Conservation (phyloP, 2,888 invertebrate genomes). For the Autographa gamma region DNA sequence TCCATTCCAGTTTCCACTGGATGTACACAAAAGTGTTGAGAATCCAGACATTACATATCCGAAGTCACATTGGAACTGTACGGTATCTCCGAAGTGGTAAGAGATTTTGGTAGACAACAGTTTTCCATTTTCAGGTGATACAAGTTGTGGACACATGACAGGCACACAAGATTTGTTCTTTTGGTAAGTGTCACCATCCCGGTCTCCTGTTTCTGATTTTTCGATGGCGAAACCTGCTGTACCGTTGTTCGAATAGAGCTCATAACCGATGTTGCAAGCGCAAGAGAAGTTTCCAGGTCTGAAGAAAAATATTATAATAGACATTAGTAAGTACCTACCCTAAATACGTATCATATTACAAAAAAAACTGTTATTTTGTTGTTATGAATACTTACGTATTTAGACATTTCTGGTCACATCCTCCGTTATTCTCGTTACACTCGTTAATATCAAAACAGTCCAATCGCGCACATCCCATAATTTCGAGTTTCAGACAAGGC, state of each 20-base stretch:
- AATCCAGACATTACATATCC: slow-evolving; percentile 97
- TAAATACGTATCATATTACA: no score
- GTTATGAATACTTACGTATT: slow-evolving; percentile 91
- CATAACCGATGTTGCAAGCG: slow-evolving; percentile 96
- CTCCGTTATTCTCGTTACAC: slow-evolving; percentile 95
- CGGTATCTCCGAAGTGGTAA: slow-evolving; percentile 96
- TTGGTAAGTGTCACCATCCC: slow-evolving; percentile 96
- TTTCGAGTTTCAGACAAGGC: slow-evolving; percentile 96
- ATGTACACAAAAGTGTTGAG: slow-evolving; percentile 95
- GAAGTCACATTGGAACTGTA: slow-evolving; percentile 97
- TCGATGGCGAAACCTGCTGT: slow-evolving; percentile 96
- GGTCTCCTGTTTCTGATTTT: slow-evolving; percentile 94
- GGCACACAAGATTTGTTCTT: slow-evolving; percentile 98
- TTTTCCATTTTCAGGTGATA: slow-evolving; percentile 95
- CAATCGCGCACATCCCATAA: slow-evolving; percentile 97
- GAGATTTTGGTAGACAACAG: slow-evolving; percentile 94
- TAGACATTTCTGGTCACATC: slow-evolving; percentile 97
- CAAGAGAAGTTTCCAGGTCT: slow-evolving; percentile 96
- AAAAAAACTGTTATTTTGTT: no score
- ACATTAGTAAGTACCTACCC: no score
- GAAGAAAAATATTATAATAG: slow-evolving; percentile 46
- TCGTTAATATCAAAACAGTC: slow-evolving; percentile 97
- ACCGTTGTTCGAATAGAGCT: slow-evolving; percentile 95
- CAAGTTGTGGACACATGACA: slow-evolving; percentile 94
- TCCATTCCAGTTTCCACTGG: slow-evolving; percentile 98